Evolutionary conservation across 1,140 invertebrate species (phyloP).

Genomic region (Lepidostoma basale): DNA sequence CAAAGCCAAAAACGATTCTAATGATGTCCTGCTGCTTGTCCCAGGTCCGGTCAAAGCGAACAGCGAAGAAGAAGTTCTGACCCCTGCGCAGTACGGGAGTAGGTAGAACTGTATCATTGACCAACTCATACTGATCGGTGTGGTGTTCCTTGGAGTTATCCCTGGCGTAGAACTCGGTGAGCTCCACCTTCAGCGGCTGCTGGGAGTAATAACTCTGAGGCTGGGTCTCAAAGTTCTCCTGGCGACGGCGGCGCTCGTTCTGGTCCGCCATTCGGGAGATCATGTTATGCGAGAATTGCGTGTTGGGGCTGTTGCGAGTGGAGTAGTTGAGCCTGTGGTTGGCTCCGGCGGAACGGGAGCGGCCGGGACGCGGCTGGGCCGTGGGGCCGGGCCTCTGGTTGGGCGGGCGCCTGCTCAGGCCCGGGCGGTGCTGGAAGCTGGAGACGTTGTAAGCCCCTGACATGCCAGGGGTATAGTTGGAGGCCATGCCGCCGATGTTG

Average conservation of each 20-base stretch:
- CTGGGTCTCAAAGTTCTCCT: constrained; percentile 58
- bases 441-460: constrained; percentile 60
- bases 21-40: constrained; percentile 61
- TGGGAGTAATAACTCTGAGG: constrained; percentile 59
- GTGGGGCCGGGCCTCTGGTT: constrained; percentile 58
- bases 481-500: constrained; percentile 59
- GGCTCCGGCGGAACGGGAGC: constrained; percentile 55
- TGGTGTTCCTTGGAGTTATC: constrained; percentile 70
- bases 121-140: constrained; percentile 69
- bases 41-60: constrained; percentile 62
- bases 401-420: constrained; percentile 57
- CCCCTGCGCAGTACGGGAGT: constrained; percentile 67
- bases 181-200: constrained; percentile 64
- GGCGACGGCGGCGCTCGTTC: constrained; percentile 58
- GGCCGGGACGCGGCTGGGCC: constrained; percentile 56
- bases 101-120: constrained; percentile 58
- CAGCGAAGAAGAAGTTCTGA: constrained; percentile 66
- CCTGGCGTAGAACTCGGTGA: constrained; percentile 67
- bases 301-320: constrained; percentile 57
- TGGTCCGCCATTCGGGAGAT: constrained; percentile 59
- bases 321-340: constrained; percentile 57
- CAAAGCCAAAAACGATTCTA: constrained; percentile 58
- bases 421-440: constrained; percentile 58
- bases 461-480: constrained; percentile 58
- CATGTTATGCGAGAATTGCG: constrained; percentile 58